Evolutionary conservation across 2,797 vertebrate genomes (phyloP).

Genomic region (Melanitta fusca): DNA sequence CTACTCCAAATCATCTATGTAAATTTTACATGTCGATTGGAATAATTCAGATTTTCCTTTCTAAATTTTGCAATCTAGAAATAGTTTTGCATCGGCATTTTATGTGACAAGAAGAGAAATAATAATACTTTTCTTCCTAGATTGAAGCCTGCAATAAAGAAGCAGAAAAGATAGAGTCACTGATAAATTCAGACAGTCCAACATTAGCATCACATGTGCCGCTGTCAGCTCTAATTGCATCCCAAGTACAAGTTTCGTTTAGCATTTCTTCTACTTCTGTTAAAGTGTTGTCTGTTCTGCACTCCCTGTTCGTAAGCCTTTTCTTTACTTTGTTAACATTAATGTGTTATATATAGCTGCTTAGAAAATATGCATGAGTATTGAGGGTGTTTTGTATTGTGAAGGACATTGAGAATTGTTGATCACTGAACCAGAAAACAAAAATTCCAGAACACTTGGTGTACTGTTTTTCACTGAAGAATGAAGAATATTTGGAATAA

Average conservation of each 20-base stretch:
- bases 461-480: conserved; percentile 19
- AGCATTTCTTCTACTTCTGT: conserved; percentile 77
- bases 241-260: conserved; percentile 87
- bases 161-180: conserved; percentile 96
- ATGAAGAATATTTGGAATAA: background rate
- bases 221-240: conserved; percentile 91
- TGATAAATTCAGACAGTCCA: conserved; percentile 96
- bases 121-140: conserved; percentile 71
- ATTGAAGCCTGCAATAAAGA: conserved; percentile 98
- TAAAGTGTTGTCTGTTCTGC: background rate
- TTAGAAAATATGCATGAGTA: background rate
- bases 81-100: background rate
- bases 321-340: conserved; percentile 41
- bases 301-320: conserved; percentile 70
- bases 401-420: conserved; percentile 48
- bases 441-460: background rate
- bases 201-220: conserved; percentile 92
- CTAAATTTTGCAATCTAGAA: background rate
- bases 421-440: background rate
- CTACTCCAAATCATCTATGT: background rate
- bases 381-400: background rate
- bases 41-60: background rate
- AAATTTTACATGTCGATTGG: background rate
- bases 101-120: background rate
- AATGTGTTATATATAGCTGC: conserved; percentile 30